Percentiles rank a stretch among this genome's conserved stretches.
Evolutionary conservation across 2,797 vertebrate genomes (phyloP).

Genomic region (Sebastes paucispinis): DNA sequence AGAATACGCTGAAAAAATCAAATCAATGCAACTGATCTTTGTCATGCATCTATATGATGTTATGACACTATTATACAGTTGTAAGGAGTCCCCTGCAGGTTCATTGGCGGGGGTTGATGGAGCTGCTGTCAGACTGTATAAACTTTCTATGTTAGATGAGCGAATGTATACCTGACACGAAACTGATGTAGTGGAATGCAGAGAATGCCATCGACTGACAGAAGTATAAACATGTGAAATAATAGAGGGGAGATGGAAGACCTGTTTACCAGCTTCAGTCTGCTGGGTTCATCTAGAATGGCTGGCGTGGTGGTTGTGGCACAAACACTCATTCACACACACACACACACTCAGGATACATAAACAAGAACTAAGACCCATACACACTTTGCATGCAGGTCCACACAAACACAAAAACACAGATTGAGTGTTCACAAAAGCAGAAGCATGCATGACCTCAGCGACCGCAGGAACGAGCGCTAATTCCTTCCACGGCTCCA

Average conservation of each 20-base stretch:
- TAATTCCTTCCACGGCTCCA: conserved; percentile 68
- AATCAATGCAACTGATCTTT: background rate
- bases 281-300: conserved; percentile 56
- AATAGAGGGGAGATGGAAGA: conserved; percentile 45
- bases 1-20: background rate
- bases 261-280: conserved; percentile 38
- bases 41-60: background rate
- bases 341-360: background rate
- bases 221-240: conserved; percentile 57
- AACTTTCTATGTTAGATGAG: conserved; percentile 11
- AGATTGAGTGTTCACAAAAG: background rate
- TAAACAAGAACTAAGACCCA: background rate
- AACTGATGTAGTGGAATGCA: conserved; percentile 49
- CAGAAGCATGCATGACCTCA: conserved; percentile 1
- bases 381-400: background rate
- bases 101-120: background rate
- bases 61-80: background rate
- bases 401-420: background rate
- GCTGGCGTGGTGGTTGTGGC: conserved; percentile 14
- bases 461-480: conserved; percentile 3
- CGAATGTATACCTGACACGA: conserved; percentile 18
- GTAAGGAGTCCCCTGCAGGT: background rate
- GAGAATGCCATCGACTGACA: conserved; percentile 46
- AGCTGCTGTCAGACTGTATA: conserved; percentile 8
- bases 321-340: conserved; percentile 1